Percentiles rank a stretch among this genome's conserved stretches.
Evolutionary conservation across 2,113 vertebrate species (phyloP).

Genomic region (Alosa alosa): DNA sequence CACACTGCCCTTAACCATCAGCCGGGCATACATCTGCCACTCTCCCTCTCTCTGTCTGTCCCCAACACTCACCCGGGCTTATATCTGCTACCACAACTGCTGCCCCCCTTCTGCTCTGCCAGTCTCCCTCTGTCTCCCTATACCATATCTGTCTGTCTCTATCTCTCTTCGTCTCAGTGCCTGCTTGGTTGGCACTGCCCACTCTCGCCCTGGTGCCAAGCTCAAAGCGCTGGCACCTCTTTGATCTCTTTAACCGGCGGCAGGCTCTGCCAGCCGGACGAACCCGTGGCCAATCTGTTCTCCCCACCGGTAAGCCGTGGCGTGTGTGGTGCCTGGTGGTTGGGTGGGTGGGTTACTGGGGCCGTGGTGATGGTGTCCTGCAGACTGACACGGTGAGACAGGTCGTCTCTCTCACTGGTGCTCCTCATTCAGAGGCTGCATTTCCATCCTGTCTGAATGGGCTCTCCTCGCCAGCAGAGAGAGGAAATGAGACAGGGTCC

Average conservation of each 20-base stretch:
- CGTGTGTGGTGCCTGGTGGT: neutral
- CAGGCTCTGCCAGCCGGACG: neutral
- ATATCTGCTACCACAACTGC: neutral
- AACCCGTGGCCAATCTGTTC: constrained; percentile 3
- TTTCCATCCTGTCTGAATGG: neutral
- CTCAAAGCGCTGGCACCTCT: constrained; percentile 4
- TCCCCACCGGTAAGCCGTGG: neutral
- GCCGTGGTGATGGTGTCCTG: neutral
- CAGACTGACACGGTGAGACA: neutral
- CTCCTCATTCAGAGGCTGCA: neutral
- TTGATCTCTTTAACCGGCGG: neutral
- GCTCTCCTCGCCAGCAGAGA: neutral
- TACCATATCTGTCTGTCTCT: neutral
- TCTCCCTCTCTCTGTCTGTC: constrained; percentile 31
- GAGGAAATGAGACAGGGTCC: neutral
- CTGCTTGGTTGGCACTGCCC: neutral
- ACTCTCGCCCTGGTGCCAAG: neutral
- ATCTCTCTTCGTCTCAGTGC: constrained; percentile 1
- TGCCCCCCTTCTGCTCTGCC: neutral
- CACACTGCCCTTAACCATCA: constrained; percentile 72
- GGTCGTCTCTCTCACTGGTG: neutral
- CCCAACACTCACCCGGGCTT: neutral
- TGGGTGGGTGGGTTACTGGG: neutral
- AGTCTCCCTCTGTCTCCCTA: neutral
- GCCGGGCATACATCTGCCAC: constrained; percentile 67